Evolutionary conservation across 2,888 invertebrate species (phyloP).

Genomic region (Tromatobia lineatoria): DNA sequence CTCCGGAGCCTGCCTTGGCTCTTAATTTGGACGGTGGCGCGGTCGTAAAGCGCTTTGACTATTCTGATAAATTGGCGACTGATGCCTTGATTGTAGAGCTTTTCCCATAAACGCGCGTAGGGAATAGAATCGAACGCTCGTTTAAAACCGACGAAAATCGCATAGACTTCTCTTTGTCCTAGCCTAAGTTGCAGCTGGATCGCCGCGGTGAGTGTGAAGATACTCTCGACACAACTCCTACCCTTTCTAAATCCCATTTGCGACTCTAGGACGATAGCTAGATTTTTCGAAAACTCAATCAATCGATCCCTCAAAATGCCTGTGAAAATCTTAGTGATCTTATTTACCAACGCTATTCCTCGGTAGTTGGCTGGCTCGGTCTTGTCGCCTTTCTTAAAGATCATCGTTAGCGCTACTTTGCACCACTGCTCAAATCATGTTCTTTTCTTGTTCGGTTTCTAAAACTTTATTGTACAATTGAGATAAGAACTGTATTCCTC

Average conservation of each 20-base stretch:
- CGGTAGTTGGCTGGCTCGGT: slow-evolving; percentile 57
- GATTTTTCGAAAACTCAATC: not conserved
- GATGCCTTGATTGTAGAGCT: not conserved
- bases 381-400: slow-evolving; percentile 56
- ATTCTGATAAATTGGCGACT: not conserved
- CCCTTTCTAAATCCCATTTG: slow-evolving; percentile 63
- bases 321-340: slow-evolving; percentile 55
- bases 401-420: slow-evolving; percentile 34
- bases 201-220: slow-evolving; percentile 47
- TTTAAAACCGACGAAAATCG: not conserved
- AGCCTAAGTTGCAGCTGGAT: slow-evolving; percentile 50
- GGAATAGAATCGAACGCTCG: not conserved
- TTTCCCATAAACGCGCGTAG: not conserved
- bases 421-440: slow-evolving; percentile 18
- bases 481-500: not conserved
- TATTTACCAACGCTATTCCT: slow-evolving; percentile 61
- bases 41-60: not conserved
- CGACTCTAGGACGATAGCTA: slow-evolving; percentile 54
- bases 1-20: not conserved
- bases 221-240: slow-evolving; percentile 52
- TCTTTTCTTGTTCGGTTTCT: slow-evolving; percentile 5
- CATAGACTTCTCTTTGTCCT: not conserved
- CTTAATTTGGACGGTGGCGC: not conserved
- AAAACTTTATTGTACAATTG: slow-evolving; percentile 6
- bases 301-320: slow-evolving; percentile 48